Evolutionary conservation across 2,888 invertebrate genomes (phyloP).

Genomic region (Drosophila mettleri): DNA sequence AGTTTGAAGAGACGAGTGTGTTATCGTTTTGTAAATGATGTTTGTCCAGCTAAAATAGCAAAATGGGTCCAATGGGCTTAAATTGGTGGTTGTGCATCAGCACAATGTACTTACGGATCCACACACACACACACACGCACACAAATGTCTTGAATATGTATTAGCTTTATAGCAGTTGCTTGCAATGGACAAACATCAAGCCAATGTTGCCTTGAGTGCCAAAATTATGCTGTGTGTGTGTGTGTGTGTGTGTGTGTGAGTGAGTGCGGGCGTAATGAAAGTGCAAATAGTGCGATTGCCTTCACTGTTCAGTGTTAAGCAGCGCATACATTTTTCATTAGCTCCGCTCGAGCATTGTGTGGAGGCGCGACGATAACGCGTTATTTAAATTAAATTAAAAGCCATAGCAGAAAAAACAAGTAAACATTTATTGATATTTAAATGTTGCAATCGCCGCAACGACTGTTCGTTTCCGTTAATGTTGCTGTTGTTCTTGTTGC

Average conservation of each 20-base stretch:
- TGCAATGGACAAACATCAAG: conserved; percentile 47
- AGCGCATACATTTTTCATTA: conserved; percentile 55
- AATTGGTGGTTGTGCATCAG: conserved; percentile 37
- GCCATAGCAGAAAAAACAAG: conserved; percentile 66
- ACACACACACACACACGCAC: conserved; percentile 3
- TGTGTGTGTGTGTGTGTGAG: conserved; percentile 17
- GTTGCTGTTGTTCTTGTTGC: conserved; percentile 23
- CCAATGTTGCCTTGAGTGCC: conserved; percentile 65
- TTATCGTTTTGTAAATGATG: conserved; percentile 59
- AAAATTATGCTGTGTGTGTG: conserved; percentile 32
- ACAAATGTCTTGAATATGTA: conserved; percentile 43
- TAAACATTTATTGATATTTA: conserved; percentile 77
- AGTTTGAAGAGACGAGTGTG: conserved; percentile 32
- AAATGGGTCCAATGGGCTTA: conserved; percentile 44
- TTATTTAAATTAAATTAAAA: conserved; percentile 78
- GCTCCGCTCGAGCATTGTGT: conserved; percentile 1
- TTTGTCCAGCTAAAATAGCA: conserved; percentile 60
- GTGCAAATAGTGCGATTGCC: conserved; percentile 56
- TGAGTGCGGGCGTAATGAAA: conserved; percentile 56
- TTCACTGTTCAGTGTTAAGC: conserved; percentile 52
- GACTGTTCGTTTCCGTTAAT: conserved; percentile 23
- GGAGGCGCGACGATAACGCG: conserved; percentile 29
- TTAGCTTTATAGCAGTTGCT: conserved; percentile 57
- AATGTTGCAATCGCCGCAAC: conserved; percentile 50
- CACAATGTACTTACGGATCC: conserved; percentile 35